phyloP scores from a whole-genome alignment of 2,113 vertebrate species.

The Pseudopodoces humilis region DNA sequence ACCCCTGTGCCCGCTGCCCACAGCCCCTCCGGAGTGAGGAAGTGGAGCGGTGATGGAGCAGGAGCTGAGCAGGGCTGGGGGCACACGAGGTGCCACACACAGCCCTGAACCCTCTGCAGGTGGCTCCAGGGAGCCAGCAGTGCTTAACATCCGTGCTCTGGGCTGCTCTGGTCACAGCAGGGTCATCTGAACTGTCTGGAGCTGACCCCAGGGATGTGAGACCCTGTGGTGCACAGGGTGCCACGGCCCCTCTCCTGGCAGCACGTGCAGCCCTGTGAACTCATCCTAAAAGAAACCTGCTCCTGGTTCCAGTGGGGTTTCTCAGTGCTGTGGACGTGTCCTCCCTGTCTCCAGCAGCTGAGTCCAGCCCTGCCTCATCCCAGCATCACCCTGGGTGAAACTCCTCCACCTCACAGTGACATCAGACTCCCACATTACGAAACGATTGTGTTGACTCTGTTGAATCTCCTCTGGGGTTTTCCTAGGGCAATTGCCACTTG shows the following conservation, averaged over 20 bases:
- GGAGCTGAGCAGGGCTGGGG: background rate
- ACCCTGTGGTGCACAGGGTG: fast-evolving
- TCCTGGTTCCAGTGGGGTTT: background rate
- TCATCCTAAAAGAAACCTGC: background rate
- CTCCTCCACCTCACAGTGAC: constrained; percentile 3
- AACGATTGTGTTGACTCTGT: background rate
- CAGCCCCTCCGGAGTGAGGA: fast-evolving
- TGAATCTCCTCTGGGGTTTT: background rate
- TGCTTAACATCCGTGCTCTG: background rate
- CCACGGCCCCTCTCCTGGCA: background rate
- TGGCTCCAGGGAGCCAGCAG: background rate
- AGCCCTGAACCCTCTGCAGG: background rate
- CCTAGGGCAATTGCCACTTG: background rate
- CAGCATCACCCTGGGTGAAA: constrained; percentile 3
- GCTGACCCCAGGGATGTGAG: fast-evolving
- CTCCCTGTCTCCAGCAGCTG: background rate
- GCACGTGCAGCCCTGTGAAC: fast-evolving
- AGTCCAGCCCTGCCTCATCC: background rate
- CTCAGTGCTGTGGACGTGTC: background rate
- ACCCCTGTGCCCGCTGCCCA: fast-evolving
- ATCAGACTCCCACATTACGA: constrained; percentile 38
- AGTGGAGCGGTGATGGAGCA: fast-evolving
- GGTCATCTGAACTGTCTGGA: background rate
- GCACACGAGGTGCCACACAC: background rate
- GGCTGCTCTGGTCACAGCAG: background rate